phyloP scores from a whole-genome alignment of 2,888 invertebrate genomes.

The Lithophane leautieri region DNA sequence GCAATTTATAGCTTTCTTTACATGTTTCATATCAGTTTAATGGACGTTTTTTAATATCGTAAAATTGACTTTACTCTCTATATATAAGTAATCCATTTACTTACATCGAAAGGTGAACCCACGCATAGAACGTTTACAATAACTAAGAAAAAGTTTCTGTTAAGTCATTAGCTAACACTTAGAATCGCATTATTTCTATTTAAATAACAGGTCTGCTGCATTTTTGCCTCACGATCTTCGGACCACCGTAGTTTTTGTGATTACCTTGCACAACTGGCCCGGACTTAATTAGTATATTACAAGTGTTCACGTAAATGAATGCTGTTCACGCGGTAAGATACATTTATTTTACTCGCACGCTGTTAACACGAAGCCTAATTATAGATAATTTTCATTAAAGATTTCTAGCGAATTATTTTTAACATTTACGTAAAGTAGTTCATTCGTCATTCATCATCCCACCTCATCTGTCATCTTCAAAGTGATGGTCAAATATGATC shows the following conservation, averaged over 20 bases:
- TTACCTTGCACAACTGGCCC: constrained; percentile 60
- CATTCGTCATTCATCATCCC: not conserved
- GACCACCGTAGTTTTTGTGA: constrained; percentile 66
- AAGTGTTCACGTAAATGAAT: constrained; percentile 66
- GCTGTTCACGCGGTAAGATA: constrained; percentile 6
- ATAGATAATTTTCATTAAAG: constrained; percentile 5
- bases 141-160: constrained; percentile 48
- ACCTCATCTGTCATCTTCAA: not conserved
- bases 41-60: not conserved
- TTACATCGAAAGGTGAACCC: constrained; percentile 28
- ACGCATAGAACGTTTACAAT: constrained; percentile 38
- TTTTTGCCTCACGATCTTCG: constrained; percentile 67
- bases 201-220: constrained; percentile 63
- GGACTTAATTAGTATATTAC: constrained; percentile 62
- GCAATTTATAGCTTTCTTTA: constrained; percentile 1
- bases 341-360: constrained; percentile 27
- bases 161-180: constrained; percentile 64
- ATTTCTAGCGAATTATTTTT: not conserved
- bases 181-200: constrained; percentile 43
- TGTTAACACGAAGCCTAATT: constrained; percentile 24
- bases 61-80: not conserved
- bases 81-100: not conserved
- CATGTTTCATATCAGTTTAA: constrained; percentile 7
- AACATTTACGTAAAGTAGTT: not conserved
- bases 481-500: not conserved